These are phyloP conservation scores for Corapipo altera DNA, from an alignment of 2,113 vertebrate genomes.

Conservation along the genomic window DNA sequence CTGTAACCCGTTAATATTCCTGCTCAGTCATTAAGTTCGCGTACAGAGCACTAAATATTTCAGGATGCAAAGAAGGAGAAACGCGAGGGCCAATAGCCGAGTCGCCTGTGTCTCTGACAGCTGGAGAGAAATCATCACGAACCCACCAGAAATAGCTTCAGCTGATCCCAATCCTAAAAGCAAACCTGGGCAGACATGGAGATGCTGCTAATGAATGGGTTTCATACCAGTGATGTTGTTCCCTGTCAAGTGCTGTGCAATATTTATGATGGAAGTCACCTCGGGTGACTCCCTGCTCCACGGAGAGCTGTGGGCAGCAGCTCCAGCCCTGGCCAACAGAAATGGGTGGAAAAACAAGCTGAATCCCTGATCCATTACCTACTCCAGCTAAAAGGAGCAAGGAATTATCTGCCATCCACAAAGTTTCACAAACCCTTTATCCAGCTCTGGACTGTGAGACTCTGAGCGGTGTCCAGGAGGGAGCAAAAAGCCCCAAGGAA, in stretches of 20 bases:
- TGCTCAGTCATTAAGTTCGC: neutral
- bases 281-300: neutral
- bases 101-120: neutral
- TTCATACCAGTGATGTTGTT: neutral
- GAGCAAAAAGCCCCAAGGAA: neutral
- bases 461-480: accelerated
- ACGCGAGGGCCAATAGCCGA: accelerated
- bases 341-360: neutral
- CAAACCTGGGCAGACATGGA: neutral
- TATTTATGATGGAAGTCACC: neutral
- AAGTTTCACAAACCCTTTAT: neutral
- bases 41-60: neutral
- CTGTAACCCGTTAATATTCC: neutral
- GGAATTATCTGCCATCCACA: neutral
- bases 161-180: neutral
- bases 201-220: neutral
- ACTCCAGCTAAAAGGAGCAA: neutral
- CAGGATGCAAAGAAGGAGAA: neutral
- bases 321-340: neutral
- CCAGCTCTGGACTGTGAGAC: neutral
- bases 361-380: accelerated
- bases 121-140: neutral
- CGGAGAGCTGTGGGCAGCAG: neutral
- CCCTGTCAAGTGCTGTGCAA: neutral
- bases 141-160: neutral